These are phyloP conservation scores for Catharus ustulatus DNA, from an alignment of 2,797 vertebrate species.

Conservation along the genomic window DNA sequence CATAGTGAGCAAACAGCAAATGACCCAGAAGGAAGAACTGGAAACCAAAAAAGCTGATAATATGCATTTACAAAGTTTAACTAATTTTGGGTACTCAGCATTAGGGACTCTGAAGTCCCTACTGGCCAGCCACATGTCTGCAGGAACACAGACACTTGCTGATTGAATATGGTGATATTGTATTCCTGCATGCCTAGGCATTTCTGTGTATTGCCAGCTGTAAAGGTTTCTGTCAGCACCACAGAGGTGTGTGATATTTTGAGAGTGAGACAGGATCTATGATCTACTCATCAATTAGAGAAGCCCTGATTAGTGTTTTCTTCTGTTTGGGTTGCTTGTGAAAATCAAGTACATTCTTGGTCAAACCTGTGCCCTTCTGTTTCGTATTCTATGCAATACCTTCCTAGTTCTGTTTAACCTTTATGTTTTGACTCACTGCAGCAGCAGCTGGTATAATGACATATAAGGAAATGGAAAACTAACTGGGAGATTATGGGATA, in stretches of 20 bases:
- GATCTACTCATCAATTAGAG: not conserved
- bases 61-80: not conserved
- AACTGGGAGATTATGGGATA: not conserved
- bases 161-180: not conserved
- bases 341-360: not conserved
- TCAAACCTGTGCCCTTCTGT: not conserved
- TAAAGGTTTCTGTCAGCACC: not conserved
- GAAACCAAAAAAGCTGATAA: not conserved
- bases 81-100: not conserved
- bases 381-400: not conserved
- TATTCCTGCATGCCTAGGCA: not conserved
- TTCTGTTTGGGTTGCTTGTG: not conserved
- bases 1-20: not conserved
- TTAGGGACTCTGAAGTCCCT: not conserved
- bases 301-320: not conserved
- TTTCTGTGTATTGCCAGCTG: rapidly evolving
- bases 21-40: not conserved
- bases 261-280: not conserved
- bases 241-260: not conserved
- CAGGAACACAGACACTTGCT: not conserved
- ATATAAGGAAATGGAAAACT: not conserved
- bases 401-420: not conserved
- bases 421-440: not conserved
- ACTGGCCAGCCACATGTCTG: not conserved
- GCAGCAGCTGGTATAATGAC: not conserved